Evolutionary conservation across 1,140 invertebrate genomes (phyloP).

Genomic region (Drosophila persimilis): DNA sequence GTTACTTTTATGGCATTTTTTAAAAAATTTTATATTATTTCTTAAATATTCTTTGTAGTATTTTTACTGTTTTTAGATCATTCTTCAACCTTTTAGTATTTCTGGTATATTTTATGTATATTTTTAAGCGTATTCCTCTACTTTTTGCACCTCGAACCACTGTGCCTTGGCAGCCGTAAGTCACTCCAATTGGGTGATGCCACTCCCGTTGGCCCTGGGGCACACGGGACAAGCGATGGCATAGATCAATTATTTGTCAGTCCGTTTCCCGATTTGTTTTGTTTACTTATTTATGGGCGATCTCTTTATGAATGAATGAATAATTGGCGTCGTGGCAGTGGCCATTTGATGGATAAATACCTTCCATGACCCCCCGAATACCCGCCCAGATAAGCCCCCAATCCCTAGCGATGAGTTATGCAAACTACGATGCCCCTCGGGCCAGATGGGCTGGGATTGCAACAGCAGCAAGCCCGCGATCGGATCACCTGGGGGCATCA

Average conservation of each 20-base stretch:
- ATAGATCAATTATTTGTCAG: constrained; percentile 77
- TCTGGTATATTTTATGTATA: no score
- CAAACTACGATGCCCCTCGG: constrained; percentile 38
- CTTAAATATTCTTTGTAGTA: no score
- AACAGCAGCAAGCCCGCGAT: constrained; percentile 16
- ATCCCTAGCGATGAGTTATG: constrained; percentile 54
- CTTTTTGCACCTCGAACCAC: not conserved
- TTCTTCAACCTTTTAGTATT: no score
- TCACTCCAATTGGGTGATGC: constrained; percentile 2
- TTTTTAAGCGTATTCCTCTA: no score
- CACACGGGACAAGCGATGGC: constrained; percentile 27
- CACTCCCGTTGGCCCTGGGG: constrained; percentile 3
- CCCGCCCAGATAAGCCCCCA: not conserved
- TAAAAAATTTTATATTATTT: no score
- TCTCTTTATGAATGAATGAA: constrained; percentile 80
- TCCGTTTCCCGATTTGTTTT: constrained; percentile 65
- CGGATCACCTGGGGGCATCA: constrained; percentile 31
- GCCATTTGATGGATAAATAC: constrained; percentile 67
- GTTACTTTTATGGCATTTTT: no score
- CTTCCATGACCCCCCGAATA: not conserved
- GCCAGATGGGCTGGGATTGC: constrained; percentile 29
- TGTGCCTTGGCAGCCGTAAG: not conserved
- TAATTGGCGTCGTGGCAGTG: constrained; percentile 59
- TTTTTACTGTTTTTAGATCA: no score
- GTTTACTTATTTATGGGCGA: constrained; percentile 71